Conservation (phyloP, 2,113 vertebrate genomes). For the Clarias batrachus region DNA sequence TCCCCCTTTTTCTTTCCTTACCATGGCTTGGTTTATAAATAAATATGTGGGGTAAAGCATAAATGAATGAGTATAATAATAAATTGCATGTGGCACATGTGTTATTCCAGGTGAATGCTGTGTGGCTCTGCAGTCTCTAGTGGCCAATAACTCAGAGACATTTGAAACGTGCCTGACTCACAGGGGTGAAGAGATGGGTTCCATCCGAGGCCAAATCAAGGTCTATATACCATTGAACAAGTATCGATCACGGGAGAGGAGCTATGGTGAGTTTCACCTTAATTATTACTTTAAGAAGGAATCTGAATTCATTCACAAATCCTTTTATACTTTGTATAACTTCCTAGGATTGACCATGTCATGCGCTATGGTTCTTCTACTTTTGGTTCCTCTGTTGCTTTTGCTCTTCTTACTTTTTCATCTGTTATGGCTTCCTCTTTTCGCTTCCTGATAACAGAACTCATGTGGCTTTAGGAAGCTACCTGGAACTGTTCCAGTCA, state of each 20-base stretch:
- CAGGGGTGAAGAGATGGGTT: conserved; percentile 84
- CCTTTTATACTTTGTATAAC: conserved; percentile 54
- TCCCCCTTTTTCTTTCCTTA: not conserved
- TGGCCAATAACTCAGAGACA: conserved; percentile 64
- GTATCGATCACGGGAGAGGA: conserved; percentile 67
- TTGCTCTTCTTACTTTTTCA: conserved; percentile 63
- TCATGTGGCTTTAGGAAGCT: conserved; percentile 61
- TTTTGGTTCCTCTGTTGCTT: conserved; percentile 66
- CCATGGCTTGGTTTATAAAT: not conserved
- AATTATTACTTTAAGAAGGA: too few relatives aligned
- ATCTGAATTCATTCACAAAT: not conserved
- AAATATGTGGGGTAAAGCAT: not conserved
- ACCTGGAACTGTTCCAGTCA: conserved; percentile 38
- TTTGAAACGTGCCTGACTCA: conserved; percentile 85
- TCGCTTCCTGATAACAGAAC: conserved; percentile 58
- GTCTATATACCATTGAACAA: conserved; percentile 73
- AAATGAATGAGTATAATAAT: not conserved
- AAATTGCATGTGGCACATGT: not conserved
- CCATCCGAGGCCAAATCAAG: conserved; percentile 76
- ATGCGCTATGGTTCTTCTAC: conserved; percentile 59
- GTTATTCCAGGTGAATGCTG: conserved; percentile 79
- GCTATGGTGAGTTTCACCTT: conserved; percentile 73
- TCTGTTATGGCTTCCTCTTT: conserved; percentile 70
- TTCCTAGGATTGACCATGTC: conserved; percentile 61
- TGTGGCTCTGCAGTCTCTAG: conserved; percentile 66